Evolutionary conservation across 1,140 invertebrate species (phyloP), one percentile per base, ranked within the genome.

Genomic region (Bombus balteatus): DNA sequence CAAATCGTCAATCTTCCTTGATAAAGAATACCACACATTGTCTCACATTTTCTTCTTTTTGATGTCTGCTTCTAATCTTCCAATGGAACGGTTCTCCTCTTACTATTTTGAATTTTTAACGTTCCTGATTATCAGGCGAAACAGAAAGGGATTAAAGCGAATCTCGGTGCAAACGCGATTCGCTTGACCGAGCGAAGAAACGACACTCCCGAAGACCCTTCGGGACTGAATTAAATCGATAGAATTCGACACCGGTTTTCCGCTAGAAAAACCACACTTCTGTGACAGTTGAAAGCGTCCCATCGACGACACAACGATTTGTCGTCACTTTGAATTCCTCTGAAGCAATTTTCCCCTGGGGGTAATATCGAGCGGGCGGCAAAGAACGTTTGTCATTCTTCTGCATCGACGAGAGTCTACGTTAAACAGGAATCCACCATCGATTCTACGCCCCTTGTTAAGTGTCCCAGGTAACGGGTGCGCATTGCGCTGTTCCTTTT

Each of bases 181-280:
- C 41, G 47, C 53, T 59, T 47, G 32, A 15, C 3, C 39, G 32
- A 66, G 70, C 34, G 70, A 62, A 53, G 53, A 76, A 28, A 47
- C 43, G n/a, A 28, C n/a, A 18, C 22, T 25, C 43, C 34, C 15
- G 4, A 43, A 72, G 41, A 70, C 25, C 43, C 77, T 47, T 43
- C 65, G 39, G 34, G 73, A 47, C 62, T 68, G 62, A 77, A 77
- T 83, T 39, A 77, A 83, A 77, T 83, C 62, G 57, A 53, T 66
- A 68, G 62, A 70, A 68, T 83, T 70, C 37, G 59, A 83, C 72
- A n/a, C 81, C n/a, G 32, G 15, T 1, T 37, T 74, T 72, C 62
- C 71, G 13, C 25, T 65, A 34, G 32, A 47, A 32, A 83, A 41
- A 77, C 62, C 81, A 32, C 73, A 39, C 25, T 70, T 57, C 62